Base-by-base conservation (phyloP, 2,888 invertebrate species). In the Drosophila multiciliata region DNA sequence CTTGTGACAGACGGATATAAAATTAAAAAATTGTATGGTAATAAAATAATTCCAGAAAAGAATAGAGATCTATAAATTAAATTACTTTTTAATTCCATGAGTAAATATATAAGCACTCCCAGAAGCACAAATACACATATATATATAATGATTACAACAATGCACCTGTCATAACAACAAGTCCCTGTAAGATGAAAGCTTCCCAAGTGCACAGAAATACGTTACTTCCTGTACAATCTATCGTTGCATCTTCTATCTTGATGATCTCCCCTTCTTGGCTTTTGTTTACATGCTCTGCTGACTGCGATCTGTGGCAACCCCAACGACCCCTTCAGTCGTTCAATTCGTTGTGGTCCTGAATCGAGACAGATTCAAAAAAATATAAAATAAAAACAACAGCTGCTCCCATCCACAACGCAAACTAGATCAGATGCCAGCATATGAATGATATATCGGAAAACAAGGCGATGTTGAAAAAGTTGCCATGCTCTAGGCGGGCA, bases 401-500 rank as follows among this genome's bases (percentile, higher is more conserved):
- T 78, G 78, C 78, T 66, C 48, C 66, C 76, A 80, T 62, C 75
- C 45, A 70, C 65, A 66, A 59, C 42, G 58, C 57, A 60, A 78
- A 80, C 76, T 77, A 77, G 68, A 73, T 61, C 81, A 80, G 68
- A 55, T 73, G 66, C 68, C 68, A 45, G 68, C 42, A 63, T 80
- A 78, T 78, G 73, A 78, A 78, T 78, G 78, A 79, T 79, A 67
- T 66, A 55, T 36, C 26, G 53, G 62, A 67, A 73, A 69, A 73
- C 64, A 73, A 63, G 72, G 77, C 80, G 54, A 68, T 59, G 77
- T 61, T 66, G 65, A 78, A 78, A 80, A 77, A 76, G 66, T 79
- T 77, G 74, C 71, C 57, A 67, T 55, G 70, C 73, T 80, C 77
- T 77, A 67, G 75, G 62, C 74, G 64, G 66, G 58, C 78, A 65